Conservation (phyloP, 2,888 invertebrate species). For the Tupiocoris notatus region DNA sequence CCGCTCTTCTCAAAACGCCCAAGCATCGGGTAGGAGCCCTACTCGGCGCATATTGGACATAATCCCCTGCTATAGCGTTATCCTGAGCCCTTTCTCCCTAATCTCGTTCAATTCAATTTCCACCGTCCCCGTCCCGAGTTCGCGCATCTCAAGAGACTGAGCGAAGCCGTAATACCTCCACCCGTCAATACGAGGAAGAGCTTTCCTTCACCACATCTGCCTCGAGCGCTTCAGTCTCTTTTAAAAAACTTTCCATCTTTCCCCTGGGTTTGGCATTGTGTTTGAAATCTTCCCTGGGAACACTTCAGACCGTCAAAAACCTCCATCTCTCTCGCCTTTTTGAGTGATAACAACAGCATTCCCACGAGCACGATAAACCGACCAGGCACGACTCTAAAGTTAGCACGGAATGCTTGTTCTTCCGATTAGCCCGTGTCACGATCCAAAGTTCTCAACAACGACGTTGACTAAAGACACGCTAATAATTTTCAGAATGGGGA, state of each 20-base stretch:
- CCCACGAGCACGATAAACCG: too few species aligned
- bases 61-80: conserved; percentile 33
- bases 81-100: neutral
- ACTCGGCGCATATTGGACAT: conserved; percentile 33
- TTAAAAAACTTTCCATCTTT: neutral
- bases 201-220: neutral
- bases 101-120: neutral
- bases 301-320: neutral
- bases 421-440: too few species aligned
- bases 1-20: neutral
- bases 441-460: too few species aligned
- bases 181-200: neutral
- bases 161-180: neutral
- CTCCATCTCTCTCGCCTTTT: neutral
- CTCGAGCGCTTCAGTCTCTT: neutral
- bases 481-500: too few species aligned
- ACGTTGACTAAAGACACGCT: too few species aligned
- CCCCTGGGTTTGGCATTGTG: neutral
- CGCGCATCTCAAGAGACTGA: neutral
- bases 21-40: neutral
- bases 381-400: too few species aligned
- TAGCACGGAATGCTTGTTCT: too few species aligned
- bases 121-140: neutral
- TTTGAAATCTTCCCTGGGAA: neutral
- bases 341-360: neutral